Evolutionary conservation across 2,888 invertebrate species (phyloP), one percentile per base, ranked within the genome.

Genomic region (Perizoma affinitatum): DNA sequence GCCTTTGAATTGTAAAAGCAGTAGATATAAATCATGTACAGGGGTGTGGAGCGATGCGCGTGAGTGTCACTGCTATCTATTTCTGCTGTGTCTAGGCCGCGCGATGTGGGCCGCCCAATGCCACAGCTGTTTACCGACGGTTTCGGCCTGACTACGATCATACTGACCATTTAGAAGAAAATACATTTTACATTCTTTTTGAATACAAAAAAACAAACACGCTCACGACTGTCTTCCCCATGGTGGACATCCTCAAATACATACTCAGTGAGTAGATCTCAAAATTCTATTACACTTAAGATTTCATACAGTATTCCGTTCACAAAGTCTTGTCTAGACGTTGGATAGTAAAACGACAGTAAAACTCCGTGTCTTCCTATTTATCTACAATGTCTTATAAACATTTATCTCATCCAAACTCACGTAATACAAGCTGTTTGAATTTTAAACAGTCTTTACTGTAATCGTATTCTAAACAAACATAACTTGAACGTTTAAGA

Each of bases 51-150:
- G 51, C 48, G 64, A 66, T 61, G 65, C 63, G 67, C 64, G 61
- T 53, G 68, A 67, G 65, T 72, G 70, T 69, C 70, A 68, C 68
- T 63, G 63, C 58, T 65, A 61, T 66, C 69, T 73, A 73, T 73
- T 73, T 70, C 63, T 68, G 69, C 62, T 53, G 58, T 71, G 73
- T 75, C 74, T 75, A 75, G 74, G 74, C 70, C 75, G 63, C 59
- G 67, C 6, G 46, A 61, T 61, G 64, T 69, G 63, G 68, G 68
- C 52, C 60, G 70, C 5, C 54, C 71, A 71, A 69, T 69, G 71
- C 67, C 71, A 67, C 56, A 57, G 51, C 54, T 65, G 61, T 61
- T 65, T 62, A 65, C 61, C 9, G 51, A 34, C 45, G 49, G 42
- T 7, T 44, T 5, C 22, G 44, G 22, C 8, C 22, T 22, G 11